phyloP scores from a whole-genome alignment of 2,797 vertebrate species.

The Champsocephalus gunnari region DNA sequence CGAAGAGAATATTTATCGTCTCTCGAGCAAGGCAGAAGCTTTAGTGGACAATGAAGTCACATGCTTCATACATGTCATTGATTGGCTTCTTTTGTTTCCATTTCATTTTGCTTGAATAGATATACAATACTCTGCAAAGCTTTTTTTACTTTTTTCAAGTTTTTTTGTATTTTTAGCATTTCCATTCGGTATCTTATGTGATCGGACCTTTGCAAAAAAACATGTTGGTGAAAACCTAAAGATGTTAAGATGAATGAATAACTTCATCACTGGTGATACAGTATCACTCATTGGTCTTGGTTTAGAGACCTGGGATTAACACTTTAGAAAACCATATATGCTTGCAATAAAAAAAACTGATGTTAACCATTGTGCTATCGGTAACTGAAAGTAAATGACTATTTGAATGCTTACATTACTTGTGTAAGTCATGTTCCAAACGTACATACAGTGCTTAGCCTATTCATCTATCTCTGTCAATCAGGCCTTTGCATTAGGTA shows the following conservation, averaged over 20 bases:
- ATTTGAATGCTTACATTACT: conserved; percentile 42
- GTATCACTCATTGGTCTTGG: conserved; percentile 5
- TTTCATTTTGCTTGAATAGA: no score
- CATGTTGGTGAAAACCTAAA: no score
- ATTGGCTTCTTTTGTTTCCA: no score
- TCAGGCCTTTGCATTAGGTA: conserved; percentile 13
- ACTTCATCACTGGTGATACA: background rate
- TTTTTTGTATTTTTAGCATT: no score
- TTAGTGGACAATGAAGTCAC: no score
- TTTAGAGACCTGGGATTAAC: background rate
- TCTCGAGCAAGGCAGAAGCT: no score
- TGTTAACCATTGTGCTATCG: conserved; percentile 23
- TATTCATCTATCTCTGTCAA: conserved; percentile 45
- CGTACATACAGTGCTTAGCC: conserved; percentile 11
- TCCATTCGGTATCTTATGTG: no score
- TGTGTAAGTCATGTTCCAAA: conserved; percentile 36
- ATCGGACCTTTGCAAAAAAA: no score
- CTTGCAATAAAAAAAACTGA: conserved; percentile 27
- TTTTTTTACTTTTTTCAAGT: no score
- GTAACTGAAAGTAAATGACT: conserved; percentile 37
- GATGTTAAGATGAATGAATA: conserved; percentile 4
- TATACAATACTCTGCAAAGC: no score
- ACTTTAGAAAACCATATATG: conserved; percentile 7
- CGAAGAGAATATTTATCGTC: no score
- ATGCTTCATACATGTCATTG: no score